A percentile compares a stretch with the other conserved stretches of the same genome.
phyloP scores from a whole-genome alignment of 2,888 invertebrate species.

The Parnassius smintheus region DNA sequence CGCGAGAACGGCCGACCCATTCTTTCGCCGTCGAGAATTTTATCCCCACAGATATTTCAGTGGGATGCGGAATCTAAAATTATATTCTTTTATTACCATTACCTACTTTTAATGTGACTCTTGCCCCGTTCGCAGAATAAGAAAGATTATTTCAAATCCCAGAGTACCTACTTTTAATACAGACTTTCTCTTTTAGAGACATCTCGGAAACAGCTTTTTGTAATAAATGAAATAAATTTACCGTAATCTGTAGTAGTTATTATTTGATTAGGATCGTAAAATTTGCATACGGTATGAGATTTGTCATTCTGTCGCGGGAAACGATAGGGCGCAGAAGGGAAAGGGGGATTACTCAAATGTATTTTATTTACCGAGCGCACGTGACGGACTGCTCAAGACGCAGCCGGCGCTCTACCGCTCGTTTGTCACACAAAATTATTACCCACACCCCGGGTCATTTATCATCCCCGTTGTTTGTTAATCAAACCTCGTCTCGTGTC shows the following conservation, averaged over 20 bases:
- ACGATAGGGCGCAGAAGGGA: slow-evolving; percentile 43
- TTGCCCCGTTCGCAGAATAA: slow-evolving; percentile 7
- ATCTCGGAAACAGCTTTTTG: neutral
- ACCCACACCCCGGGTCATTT: slow-evolving; percentile 42
- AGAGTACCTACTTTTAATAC: slow-evolving; percentile 1
- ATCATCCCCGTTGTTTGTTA: slow-evolving; percentile 52
- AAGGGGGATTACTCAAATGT: slow-evolving; percentile 46
- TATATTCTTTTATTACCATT: slow-evolving; percentile 32
- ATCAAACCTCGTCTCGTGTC: slow-evolving; percentile 33
- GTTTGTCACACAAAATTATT: slow-evolving; percentile 67
- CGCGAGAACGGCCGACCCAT: slow-evolving; percentile 55
- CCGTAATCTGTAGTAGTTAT: slow-evolving; percentile 1
- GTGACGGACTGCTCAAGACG: slow-evolving; percentile 51
- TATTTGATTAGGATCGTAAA: slow-evolving; percentile 30
- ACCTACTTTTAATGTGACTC: slow-evolving; percentile 17
- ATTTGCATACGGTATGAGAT: slow-evolving; percentile 67
- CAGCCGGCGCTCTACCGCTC: slow-evolving; percentile 62
- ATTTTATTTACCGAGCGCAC: slow-evolving; percentile 67
- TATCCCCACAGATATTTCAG: slow-evolving; percentile 50
- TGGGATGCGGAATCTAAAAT: slow-evolving; percentile 51
- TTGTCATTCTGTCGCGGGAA: slow-evolving; percentile 52
- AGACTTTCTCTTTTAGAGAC: slow-evolving; percentile 1
- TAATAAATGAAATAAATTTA: slow-evolving; percentile 1
- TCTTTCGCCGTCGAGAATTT: slow-evolving; percentile 49
- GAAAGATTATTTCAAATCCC: neutral